A percentile compares a stretch with the other conserved stretches of the same genome.
phyloP scores from a whole-genome alignment of 2,113 vertebrate species.

The mouse (Mus musculus) region DNA sequence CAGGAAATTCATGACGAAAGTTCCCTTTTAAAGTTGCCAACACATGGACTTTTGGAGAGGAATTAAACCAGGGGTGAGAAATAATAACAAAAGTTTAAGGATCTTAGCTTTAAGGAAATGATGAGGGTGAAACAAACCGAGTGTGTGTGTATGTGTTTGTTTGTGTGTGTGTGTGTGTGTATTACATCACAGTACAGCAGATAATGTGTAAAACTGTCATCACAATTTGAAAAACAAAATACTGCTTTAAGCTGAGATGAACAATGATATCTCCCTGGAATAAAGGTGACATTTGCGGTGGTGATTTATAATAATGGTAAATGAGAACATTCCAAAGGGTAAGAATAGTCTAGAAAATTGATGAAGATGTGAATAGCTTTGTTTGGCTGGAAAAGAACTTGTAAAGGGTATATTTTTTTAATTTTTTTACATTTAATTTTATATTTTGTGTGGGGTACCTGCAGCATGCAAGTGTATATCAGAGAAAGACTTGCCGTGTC shows the following conservation, averaged over 20 bases:
- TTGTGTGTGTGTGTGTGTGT: too few relatives aligned
- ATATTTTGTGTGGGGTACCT: background rate
- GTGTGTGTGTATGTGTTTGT: too few relatives aligned
- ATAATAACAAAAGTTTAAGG: background rate
- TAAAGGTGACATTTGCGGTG: background rate
- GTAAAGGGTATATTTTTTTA: background rate
- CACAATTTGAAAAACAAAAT: background rate
- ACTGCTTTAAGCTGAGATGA: background rate
- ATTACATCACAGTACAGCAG: background rate
- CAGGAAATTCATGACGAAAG: too few relatives aligned
- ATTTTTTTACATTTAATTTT: background rate
- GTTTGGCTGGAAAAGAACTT: background rate
- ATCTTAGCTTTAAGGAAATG: background rate
- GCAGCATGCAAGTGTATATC: background rate
- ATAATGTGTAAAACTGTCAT: conserved; percentile 26
- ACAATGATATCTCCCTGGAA: background rate
- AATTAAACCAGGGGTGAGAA: background rate
- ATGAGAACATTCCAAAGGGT: background rate
- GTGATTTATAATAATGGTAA: background rate
- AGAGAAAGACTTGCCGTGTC: background rate
- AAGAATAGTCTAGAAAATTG: background rate
- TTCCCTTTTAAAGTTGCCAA: background rate
- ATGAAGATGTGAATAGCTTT: background rate
- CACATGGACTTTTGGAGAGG: background rate
- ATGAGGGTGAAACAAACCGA: background rate